Percentiles rank a stretch among this genome's conserved stretches.
Conservation (phyloP, 2,113 vertebrate genomes). For the Myiagra hebetior region DNA sequence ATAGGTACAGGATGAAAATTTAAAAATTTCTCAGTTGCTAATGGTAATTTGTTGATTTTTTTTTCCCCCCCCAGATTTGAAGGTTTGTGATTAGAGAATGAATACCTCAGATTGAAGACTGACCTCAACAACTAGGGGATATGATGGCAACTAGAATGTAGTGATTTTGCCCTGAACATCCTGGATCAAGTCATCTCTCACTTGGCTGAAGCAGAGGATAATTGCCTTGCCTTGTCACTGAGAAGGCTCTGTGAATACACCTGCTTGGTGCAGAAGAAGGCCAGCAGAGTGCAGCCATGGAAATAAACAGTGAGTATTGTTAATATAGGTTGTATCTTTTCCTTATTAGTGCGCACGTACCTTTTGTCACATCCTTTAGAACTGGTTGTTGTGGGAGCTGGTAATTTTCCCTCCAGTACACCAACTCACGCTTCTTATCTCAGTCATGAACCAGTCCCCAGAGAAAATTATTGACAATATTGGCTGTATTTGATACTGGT, state of each 20-base stretch:
- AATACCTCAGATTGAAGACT: neutral
- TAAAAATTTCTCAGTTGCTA: neutral
- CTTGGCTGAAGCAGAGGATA: neutral
- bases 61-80: neutral
- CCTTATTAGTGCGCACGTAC: neutral
- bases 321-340: neutral
- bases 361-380: neutral
- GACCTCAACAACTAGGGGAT: neutral
- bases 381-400: neutral
- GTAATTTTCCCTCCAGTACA: neutral
- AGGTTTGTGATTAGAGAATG: neutral
- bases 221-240: neutral
- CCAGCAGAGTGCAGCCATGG: neutral
- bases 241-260: neutral
- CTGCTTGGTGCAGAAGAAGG: neutral
- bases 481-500: accelerated
- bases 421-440: neutral
- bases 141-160: neutral
- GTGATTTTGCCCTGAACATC: neutral
- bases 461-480: neutral
- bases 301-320: neutral
- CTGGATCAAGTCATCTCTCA: neutral
- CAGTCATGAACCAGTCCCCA: neutral
- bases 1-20: neutral
- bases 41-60: neutral